Evolutionary conservation across 2,888 invertebrate genomes (phyloP), one percentile per base, ranked within the genome.

Genomic region (Pogonocherus hispidulus): DNA sequence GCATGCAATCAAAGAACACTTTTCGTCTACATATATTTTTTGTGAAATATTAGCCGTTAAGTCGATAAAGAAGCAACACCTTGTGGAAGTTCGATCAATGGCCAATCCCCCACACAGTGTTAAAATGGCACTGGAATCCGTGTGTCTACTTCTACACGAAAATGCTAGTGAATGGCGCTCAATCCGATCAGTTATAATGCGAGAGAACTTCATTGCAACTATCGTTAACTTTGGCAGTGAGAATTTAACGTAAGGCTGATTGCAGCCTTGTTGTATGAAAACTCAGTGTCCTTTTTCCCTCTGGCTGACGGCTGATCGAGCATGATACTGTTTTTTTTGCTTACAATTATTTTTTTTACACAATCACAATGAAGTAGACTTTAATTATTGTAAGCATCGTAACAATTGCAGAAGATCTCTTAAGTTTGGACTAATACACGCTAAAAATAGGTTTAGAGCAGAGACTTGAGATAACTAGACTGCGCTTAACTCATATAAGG

Each of bases 191-290:
- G 92, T 95, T 79, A 93, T 97, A 84, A 95, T 97, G 91, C 92
- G 94, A 88, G 98, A 98, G 87, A 96, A 96, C 90, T 97, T 97
- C 88, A 96, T 97, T 87, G 92, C 93, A 66, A 94, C 95, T 78
- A 96, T 97, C 86, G 94, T 97, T 87, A 95, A 95, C 90, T 97
- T 96, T 91, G 93, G 93, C 88, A 96, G 96, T 76, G 95, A 96
- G 84, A 91, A 92, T 84, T 92, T 98, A 87, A 93, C 93, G 94
- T 97, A 96, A 91, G 93, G 91, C 76, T 68, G 32, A 46, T 51
- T 32, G 46, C 52, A 63, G 69, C 66, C 64, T 63, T 49, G 8
- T 49, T 66, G 66, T 63, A 51, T 62, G 47, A 57, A 52, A 51
- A 54, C 35, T 46, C 63, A 55, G 64, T 67, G 63, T 67, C 37